Evolutionary conservation across 2,888 invertebrate species (phyloP), one percentile per base, ranked within the genome.

Genomic region (Julus scanicus): DNA sequence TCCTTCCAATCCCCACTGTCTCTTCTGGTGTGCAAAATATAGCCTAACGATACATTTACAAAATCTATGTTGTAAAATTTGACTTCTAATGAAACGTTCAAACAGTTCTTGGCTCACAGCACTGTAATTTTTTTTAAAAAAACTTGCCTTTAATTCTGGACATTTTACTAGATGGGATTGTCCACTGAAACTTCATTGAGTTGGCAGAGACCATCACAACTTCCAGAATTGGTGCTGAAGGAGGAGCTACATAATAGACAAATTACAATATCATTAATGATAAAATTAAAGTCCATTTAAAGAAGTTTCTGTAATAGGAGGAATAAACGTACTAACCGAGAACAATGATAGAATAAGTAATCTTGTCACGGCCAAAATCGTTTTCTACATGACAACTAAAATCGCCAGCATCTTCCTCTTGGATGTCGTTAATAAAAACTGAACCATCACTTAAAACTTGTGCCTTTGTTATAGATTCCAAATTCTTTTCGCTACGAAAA

Each of bases 1-100:
- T 89, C 87, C 84, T 97, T 96, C 97, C 97, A 98, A 91, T 97
- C 97, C 29, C 97, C 97, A 91, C 97, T 98, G 92, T 98, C 98
- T 88, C 97, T 97, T 92, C 98, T 98, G 93, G 97, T 97, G 92
- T 97, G 96, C 89, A 98, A 94, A 48, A 96, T 96, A 93, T 97
- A 97, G 0, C 98, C 98, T 90, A 37, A n/a, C n/a, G 20, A 53
- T 2, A 20, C 20, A 63, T 63, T 17, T 44, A 44, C 3, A 6
- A 44, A 44, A 44, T 3, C 44, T 44, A 5, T 44, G 6, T 44
- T 6, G 44, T 5, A 6, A 57, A 57, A n/a, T 4, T 13, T 6
- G 37, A 84, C 17, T 84, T 17, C 17, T 4, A 17, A 57, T 57
- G 4, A 15, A 15, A 57, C 57, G 44, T 44, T 44, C 44, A 44